phyloP scores from a whole-genome alignment of 2,888 invertebrate genomes.

The Maniola hyperantus region DNA sequence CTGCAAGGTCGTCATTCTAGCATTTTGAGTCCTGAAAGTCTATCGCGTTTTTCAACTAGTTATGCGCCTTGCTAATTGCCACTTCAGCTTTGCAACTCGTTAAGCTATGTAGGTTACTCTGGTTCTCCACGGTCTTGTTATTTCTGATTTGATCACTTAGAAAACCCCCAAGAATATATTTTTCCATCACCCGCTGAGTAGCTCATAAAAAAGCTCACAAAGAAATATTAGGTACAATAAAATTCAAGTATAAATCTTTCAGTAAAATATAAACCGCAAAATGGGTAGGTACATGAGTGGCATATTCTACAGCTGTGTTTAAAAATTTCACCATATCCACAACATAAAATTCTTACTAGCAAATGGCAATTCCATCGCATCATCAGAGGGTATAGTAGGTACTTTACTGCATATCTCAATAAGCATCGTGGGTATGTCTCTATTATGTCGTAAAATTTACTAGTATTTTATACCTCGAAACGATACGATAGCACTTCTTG shows the following conservation, averaged over 20 bases:
- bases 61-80: no score
- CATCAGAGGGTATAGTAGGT: neutral
- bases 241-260: neutral
- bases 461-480: neutral
- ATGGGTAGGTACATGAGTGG: neutral
- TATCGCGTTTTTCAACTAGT: no score
- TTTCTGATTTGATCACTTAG: no score
- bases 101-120: no score
- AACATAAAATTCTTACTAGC: constrained; percentile 5
- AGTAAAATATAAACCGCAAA: neutral
- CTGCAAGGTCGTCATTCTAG: no score
- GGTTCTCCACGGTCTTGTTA: no score
- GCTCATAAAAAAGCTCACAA: no score
- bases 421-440: constrained; percentile 6
- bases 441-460: constrained; percentile 14
- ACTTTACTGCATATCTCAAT: constrained; percentile 14
- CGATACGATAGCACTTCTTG: neutral
- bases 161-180: no score
- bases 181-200: no score
- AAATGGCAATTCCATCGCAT: constrained; percentile 14
- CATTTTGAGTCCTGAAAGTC: no score
- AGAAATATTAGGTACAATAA: no score
- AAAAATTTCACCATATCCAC: neutral
- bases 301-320: neutral
- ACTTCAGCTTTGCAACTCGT: no score